These are phyloP conservation scores for Leptodactylus fuscus DNA, from an alignment of 2,113 vertebrate genomes.

Conservation along the genomic window DNA sequence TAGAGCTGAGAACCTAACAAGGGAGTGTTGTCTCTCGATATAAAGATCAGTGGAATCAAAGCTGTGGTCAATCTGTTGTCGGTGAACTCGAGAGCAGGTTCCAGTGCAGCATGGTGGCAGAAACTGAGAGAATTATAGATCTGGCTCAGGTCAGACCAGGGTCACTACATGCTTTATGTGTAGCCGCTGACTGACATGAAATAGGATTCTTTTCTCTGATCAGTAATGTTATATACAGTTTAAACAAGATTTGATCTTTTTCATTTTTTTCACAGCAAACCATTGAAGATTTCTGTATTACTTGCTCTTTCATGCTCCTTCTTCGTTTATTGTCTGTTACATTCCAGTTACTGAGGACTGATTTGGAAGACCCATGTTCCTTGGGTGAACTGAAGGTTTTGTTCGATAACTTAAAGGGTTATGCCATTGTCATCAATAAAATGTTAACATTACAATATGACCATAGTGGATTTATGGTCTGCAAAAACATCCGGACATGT, in stretches of 20 bases:
- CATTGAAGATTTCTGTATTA: neutral
- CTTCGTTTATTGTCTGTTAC: no score
- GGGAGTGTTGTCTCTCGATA: conserved; percentile 74
- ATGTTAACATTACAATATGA: no score
- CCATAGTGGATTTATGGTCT: no score
- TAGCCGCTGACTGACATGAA: conserved; percentile 60
- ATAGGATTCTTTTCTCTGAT: neutral
- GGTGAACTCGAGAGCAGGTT: conserved; percentile 66
- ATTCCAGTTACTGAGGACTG: no score
- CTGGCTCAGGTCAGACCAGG: conserved; percentile 59
- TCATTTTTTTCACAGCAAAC: neutral
- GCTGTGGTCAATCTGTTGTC: conserved; percentile 78
- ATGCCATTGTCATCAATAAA: no score
- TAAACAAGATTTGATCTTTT: neutral
- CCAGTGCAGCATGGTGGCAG: conserved; percentile 63
- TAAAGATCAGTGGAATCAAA: conserved; percentile 80
- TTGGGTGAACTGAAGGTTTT: no score
- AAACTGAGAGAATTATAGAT: conserved; percentile 63
- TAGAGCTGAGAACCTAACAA: conserved; percentile 65
- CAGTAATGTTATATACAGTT: neutral
- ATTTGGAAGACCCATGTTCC: no score
- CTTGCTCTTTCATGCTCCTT: neutral
- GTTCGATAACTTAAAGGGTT: no score
- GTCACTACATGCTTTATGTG: conserved; percentile 60
- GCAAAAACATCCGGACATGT: no score